Base-by-base conservation (phyloP, 2,888 invertebrate species). In the Venustoraphidia nigricollis region DNA sequence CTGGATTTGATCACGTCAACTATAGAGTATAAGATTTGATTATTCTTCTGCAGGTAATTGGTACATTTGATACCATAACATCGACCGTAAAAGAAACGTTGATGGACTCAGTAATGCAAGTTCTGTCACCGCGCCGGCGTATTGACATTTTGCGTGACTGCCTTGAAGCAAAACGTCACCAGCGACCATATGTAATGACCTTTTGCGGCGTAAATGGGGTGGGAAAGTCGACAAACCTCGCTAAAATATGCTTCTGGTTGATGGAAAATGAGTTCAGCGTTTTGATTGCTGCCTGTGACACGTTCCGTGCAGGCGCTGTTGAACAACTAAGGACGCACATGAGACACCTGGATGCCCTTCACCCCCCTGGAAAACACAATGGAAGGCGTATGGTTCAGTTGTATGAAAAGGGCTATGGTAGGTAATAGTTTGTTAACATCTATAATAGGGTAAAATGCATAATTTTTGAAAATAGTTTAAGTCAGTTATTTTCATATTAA, bases 131-230 rank as follows among this genome's bases (percentile, higher is more conserved):
- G 0, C 87, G 87, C 58, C 79, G 95, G 1, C 84, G 97, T 47
- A 86, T 98, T 39, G 96, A 98, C 69, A 94, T 99, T 59, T 72
- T 99, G 40, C 77, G 98, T 39, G 98, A 99, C 66, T 93, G 95
- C 10, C 69, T 94, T 60, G 95, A 97, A 60, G 88, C 94, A 1
- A 83, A 84, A 62, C 67, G 73, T 53, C 76, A 81, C 45, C 75
- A 80, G 54, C 73, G 83, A n/a, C 96, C 98, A 0, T 99, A 91
- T 63, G 84, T 92, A 9, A 88, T 97, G 74, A 78, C 92, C 0
- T 99, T 99, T 64, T 99, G 98, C 67, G 98, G 98, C 51, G 98
- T 82, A 55, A 98, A 99, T 67, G 98, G 98, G 11, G 98, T 98
- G 0, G 98, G 98, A 46, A 98, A 98, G 62, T 96, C 95, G 0